phyloP scores from a whole-genome alignment of 2,113 vertebrate genomes.

The Lagopus leucura region DNA sequence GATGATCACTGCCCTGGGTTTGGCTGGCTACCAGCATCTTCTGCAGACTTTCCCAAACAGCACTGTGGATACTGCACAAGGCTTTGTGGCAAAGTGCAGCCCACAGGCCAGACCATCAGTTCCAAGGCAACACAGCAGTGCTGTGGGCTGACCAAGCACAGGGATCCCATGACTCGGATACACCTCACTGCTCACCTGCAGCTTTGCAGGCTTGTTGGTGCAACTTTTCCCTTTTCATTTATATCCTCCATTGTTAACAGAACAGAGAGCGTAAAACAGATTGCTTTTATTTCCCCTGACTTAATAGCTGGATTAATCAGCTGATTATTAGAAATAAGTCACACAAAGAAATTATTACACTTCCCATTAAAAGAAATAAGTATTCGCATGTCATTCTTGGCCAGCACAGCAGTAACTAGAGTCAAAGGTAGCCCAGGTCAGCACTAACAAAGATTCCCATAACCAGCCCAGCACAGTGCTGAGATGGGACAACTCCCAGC shows the following conservation, averaged over 20 bases:
- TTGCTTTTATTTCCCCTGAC: neutral
- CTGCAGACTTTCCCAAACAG: neutral
- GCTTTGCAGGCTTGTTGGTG: neutral
- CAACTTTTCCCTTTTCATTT: neutral
- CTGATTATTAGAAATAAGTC: neutral
- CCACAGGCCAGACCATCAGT: neutral
- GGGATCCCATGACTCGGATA: neutral
- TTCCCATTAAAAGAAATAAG: neutral
- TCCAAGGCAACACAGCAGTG: neutral
- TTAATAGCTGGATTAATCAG: neutral
- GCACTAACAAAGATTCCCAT: neutral
- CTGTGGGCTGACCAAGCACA: fast-evolving
- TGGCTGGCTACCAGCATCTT: neutral
- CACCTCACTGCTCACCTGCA: neutral
- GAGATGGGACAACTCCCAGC: neutral
- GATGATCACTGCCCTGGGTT: neutral
- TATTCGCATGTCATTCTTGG: neutral
- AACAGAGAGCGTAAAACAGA: neutral
- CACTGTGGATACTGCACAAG: neutral
- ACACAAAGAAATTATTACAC: neutral
- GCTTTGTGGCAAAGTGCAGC: neutral
- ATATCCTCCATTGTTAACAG: neutral
- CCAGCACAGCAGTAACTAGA: neutral
- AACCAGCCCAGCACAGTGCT: neutral
- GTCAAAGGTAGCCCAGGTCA: neutral